Conservation (phyloP, 2,888 invertebrate genomes). For the Drosophila limbata region DNA sequence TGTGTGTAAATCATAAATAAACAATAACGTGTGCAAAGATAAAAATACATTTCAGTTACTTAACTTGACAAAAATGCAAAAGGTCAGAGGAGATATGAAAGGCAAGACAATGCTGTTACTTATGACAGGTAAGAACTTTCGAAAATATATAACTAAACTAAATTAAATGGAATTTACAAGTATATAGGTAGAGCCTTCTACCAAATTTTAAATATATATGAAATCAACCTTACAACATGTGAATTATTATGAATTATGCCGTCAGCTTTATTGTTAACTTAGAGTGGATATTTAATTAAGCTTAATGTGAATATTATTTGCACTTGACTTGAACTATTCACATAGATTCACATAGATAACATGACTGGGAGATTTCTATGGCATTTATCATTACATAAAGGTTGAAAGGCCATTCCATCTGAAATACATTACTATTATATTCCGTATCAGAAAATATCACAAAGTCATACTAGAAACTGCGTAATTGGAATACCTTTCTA, state of each 20-base stretch:
- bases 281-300: conserved; percentile 8
- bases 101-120: conserved; percentile 52
- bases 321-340: conserved; percentile 46
- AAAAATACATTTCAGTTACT: conserved; percentile 11
- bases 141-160: conserved; percentile 3
- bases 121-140: conserved; percentile 57
- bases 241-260: conserved; percentile 27
- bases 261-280: conserved; percentile 4
- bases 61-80: conserved; percentile 34
- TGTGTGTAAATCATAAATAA: conserved; percentile 46
- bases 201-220: not conserved
- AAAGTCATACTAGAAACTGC: conserved; percentile 6
- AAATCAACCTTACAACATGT: not conserved
- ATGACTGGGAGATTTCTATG: conserved; percentile 41
- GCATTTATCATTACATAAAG: conserved; percentile 19
- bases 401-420: conserved; percentile 3
- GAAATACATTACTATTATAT: not conserved
- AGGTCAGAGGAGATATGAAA: conserved; percentile 2
- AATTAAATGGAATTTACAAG: not conserved
- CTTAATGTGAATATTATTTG: conserved; percentile 7
- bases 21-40: conserved; percentile 7
- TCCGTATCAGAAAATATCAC: conserved; percentile 6
- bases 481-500: conserved; percentile 4
- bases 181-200: conserved; percentile 2
- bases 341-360: conserved; percentile 20